These are phyloP conservation scores for Camponotus vicinus DNA, from an alignment of 1,140 invertebrate genomes.

Conservation along the genomic window DNA sequence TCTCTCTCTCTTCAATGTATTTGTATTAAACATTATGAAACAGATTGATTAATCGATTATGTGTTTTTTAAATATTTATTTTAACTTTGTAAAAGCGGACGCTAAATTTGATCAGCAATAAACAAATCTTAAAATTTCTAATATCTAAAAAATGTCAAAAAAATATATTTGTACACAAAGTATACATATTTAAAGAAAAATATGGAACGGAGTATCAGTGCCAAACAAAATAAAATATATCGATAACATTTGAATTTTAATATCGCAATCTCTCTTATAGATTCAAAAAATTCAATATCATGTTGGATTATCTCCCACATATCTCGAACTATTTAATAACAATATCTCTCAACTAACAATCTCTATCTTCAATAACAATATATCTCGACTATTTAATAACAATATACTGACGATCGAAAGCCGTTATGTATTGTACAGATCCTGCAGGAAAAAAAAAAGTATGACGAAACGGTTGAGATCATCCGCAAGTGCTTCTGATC, in stretches of 20 bases:
- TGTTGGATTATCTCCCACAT: not conserved
- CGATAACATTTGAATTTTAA: too few relatives aligned
- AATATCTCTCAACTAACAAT: too few relatives aligned
- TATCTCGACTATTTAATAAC: not conserved
- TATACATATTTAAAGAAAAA: too few relatives aligned
- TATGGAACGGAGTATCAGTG: too few relatives aligned
- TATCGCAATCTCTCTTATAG: too few relatives aligned
- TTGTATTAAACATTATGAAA: not conserved
- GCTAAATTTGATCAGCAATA: not conserved
- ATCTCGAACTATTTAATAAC: not conserved
- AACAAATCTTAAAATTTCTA: not conserved
- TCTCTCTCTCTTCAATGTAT: not conserved
- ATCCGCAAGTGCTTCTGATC: conserved; percentile 10
- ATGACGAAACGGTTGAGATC: conserved; percentile 4
- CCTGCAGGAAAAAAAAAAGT: not conserved
- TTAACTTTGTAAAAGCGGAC: not conserved
- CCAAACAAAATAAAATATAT: too few relatives aligned
- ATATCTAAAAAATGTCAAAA: not conserved
- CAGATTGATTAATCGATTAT: conserved; percentile 23
- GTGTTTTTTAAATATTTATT: conserved; percentile 18
- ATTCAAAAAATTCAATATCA: not conserved
- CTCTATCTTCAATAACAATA: too few relatives aligned
- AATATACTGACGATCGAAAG: not conserved
- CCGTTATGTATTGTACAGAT: not conserved
- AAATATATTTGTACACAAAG: not conserved